Evolutionary conservation across 2,113 vertebrate species (phyloP), one percentile per base, ranked within the genome.

Genomic region (Elephas maximus): DNA sequence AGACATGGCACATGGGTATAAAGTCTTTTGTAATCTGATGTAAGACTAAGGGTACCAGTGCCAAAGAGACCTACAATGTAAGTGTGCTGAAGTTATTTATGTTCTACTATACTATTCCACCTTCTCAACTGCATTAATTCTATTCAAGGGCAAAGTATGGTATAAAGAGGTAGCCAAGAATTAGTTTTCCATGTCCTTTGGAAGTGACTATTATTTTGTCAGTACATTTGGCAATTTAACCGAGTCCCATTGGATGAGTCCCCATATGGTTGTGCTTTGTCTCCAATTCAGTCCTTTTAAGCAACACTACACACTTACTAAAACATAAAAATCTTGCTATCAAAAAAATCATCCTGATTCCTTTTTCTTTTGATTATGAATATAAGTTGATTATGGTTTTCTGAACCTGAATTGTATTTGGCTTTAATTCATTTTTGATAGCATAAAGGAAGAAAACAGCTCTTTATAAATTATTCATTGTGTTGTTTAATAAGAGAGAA

Each of bases 361-460:
- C 65, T 65, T 87, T 82, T 62, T 14, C 20, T 95, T 93, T 73
- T 78, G 57, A 60, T 92, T 86, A 73, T 89, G 88, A 69, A 65
- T 92, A 48, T 83, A 80, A 60, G 51, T 93, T 87, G 78, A 93
- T 86, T 80, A 83, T 94, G 17, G 45, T 92, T 94, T 96, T 41
- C 89, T 88, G 63, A 94, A 92, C 62, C 37, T 90, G 60, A 93
- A 82, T 90, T 97, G 96, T 91, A 96, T 93, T 95, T 93, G 67
- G 8, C 24, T 96, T 79, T 93, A 85, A 96, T 84, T 93, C n/a
- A 85, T 95, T 87, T 98, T 95, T 95, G 44, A 90, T 97, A 53
- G 33, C 44, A 89, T 69, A 86, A 96, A 84, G 57, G 79, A 93
- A 93, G 63, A 93, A 96, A 97, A 94, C 4, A 96, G n/a, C 28